phyloP scores from a whole-genome alignment of 1,140 invertebrate genomes.

The Polypedilum vanderplanki region DNA sequence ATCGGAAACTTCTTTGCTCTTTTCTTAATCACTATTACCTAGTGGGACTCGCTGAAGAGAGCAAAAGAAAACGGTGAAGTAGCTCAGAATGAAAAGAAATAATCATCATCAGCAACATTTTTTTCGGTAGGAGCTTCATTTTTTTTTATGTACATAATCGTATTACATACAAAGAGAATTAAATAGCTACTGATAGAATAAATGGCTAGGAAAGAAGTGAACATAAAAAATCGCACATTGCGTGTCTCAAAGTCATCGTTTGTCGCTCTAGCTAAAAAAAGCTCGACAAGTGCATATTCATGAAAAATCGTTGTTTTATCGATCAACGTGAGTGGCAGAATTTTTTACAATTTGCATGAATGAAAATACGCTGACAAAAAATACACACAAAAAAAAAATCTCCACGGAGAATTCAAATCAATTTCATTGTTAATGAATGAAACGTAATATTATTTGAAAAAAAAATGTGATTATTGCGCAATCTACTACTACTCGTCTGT shows the following conservation, averaged over 20 bases:
- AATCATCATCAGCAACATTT: background rate
- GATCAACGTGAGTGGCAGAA: background rate
- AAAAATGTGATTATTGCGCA: constrained; percentile 4
- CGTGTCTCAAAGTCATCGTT: background rate
- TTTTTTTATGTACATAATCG: background rate
- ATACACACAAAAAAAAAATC: background rate
- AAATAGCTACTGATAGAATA: background rate
- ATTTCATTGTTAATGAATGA: constrained; percentile 12
- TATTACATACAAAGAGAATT: background rate
- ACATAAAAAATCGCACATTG: background rate
- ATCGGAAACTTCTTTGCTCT: background rate
- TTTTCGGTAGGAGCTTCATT: background rate
- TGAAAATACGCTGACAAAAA: background rate
- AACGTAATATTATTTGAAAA: background rate
- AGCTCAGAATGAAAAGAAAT: background rate
- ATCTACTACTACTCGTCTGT: background rate
- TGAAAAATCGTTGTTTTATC: constrained; percentile 6
- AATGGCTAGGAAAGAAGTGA: background rate
- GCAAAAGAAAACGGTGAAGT: background rate
- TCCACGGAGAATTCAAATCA: constrained; percentile 5
- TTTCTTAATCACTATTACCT: background rate
- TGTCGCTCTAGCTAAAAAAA: background rate
- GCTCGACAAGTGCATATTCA: constrained; percentile 4
- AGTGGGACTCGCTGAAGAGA: background rate
- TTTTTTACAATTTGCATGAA: background rate